Evolutionary conservation across 2,888 invertebrate genomes (phyloP), one percentile per base, ranked within the genome.

Genomic region (Sarcophaga variegata): DNA sequence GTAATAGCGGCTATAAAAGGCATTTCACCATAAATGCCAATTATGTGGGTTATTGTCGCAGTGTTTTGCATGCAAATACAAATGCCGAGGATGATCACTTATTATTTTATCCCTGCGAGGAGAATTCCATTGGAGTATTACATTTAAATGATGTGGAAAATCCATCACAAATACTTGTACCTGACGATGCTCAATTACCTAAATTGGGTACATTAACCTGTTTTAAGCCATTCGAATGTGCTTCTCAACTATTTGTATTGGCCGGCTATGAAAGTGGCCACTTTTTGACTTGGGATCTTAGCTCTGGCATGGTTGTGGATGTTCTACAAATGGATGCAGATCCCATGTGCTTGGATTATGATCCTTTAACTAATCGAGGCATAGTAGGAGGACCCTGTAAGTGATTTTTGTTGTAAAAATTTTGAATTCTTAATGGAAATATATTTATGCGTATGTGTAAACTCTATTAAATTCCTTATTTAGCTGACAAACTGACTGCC

Each of bases 261-360:
- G 96, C 95, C 17, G 96, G 96, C 66, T 97, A 97, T 89, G 97
- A 97, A 92, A 95, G 95, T 27, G 97, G 97, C 1, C 95, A 96
- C 92, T 94, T 97, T 74, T 93, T 95, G 17, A 93, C 97, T 25
- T 97, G 96, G 96, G 96, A 97, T 93, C 94, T 96, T 89, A 95
- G 94, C 89, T 95, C 95, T 89, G 94, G 94, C 10, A 90, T 89
- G 3, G 88, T 91, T 66, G 88, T 93, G 10, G 91, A 92, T 87
- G 74, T 91, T 3, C 63, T 90, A 25, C 90, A 91, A 27, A 94
- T 94, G 47, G 94, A 95, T 25, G 95, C 96, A 88, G 96, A 95
- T 90, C 95, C 97, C 0, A 95, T 96, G 94, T 95, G 96, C 0
- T 93, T 97, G 54, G 96, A 96, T 91, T 97, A 96, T 90, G 96